Conservation (phyloP, 2,888 invertebrate species). For the Dyspetes luteomarginatus region DNA sequence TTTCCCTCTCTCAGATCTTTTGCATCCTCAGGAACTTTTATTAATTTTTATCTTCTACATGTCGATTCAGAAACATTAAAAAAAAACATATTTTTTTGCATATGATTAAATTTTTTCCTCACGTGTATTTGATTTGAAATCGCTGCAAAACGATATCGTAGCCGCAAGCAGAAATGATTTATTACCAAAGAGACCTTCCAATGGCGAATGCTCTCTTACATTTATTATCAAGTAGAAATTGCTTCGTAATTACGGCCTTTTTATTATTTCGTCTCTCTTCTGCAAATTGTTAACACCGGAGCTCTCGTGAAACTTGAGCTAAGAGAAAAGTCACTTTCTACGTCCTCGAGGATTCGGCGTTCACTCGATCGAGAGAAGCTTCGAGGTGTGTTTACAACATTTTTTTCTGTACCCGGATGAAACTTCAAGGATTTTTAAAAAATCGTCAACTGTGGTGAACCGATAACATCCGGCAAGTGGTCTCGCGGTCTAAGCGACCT, state of each 20-base stretch:
- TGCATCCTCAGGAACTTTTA: too few species aligned
- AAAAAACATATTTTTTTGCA: neutral
- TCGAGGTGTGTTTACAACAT: neutral
- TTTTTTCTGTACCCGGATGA: neutral
- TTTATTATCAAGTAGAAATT: conserved; percentile 7
- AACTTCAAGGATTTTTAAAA: neutral
- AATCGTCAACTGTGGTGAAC: neutral
- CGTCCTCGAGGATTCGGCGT: conserved; percentile 15
- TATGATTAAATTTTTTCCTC: neutral
- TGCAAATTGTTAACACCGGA: neutral
- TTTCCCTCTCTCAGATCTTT: too few species aligned
- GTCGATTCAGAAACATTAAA: neutral
- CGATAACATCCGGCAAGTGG: too few species aligned
- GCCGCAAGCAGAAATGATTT: neutral
- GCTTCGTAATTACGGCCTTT: neutral
- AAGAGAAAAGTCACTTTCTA: conserved; percentile 49
- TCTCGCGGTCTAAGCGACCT: too few species aligned
- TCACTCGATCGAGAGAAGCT: conserved; percentile 14
- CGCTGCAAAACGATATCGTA: neutral
- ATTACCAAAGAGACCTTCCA: neutral
- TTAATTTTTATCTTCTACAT: neutral
- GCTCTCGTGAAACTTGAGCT: conserved; percentile 17
- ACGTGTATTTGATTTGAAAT: neutral
- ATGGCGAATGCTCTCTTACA: neutral
- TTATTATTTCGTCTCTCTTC: neutral